Evolutionary conservation across 1,140 invertebrate genomes (phyloP).

Genomic region (Brachionus asplanchnoidis): DNA sequence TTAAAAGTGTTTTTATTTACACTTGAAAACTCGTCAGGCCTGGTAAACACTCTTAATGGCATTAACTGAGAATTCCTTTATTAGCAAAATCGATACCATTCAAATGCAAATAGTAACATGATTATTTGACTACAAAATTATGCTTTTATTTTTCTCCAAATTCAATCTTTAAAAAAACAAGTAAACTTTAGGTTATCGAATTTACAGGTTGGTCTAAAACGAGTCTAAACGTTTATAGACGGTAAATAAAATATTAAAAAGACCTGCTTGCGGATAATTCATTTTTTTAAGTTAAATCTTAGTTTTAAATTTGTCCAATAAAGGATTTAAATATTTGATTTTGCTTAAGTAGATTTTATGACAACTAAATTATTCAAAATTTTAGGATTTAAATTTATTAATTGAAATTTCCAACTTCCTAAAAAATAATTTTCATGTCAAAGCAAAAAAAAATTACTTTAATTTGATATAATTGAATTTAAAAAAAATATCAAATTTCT

Average conservation of each 20-base stretch:
- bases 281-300: background rate
- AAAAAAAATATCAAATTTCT: background rate
- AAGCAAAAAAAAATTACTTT: background rate
- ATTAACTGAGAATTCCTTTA: background rate
- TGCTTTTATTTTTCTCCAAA: background rate
- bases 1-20: slow-evolving; percentile 4
- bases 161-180: background rate
- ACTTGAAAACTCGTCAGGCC: background rate
- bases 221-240: background rate
- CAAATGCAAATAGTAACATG: slow-evolving; percentile 4
- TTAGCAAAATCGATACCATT: background rate
- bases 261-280: background rate
- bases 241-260: background rate
- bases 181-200: background rate
- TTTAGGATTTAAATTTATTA: background rate
- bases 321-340: background rate
- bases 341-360: background rate
- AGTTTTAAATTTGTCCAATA: background rate
- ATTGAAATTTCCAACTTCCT: background rate
- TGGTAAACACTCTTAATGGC: slow-evolving; percentile 2
- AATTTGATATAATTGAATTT: background rate
- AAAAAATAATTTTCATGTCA: background rate
- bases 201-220: background rate
- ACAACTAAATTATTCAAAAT: background rate
- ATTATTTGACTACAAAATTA: background rate